Conservation (phyloP, 2,888 invertebrate genomes). For the Mystacides longicornis region DNA sequence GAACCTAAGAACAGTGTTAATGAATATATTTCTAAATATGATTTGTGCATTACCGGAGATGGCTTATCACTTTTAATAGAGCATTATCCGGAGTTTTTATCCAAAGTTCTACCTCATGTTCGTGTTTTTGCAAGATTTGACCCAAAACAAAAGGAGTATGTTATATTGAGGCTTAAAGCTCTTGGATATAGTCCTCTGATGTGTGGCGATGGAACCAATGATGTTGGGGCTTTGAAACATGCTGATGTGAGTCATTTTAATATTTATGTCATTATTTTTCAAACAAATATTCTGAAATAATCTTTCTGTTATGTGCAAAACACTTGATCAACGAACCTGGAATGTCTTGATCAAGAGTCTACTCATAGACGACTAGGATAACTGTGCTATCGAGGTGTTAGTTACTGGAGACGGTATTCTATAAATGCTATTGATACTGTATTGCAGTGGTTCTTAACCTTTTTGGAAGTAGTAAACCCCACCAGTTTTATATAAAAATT, state of each 20-base stretch:
- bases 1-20: constrained; percentile 42
- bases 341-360: too few relatives aligned
- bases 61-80: constrained; percentile 65
- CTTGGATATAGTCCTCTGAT: constrained; percentile 88
- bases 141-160: constrained; percentile 97
- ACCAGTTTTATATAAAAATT: too few relatives aligned
- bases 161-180: constrained; percentile 81
- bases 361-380: too few relatives aligned
- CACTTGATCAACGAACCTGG: too few relatives aligned
- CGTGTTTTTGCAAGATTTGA: constrained; percentile 95
- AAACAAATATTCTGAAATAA: too few relatives aligned
- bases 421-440: too few relatives aligned
- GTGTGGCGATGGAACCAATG: constrained; percentile 99
- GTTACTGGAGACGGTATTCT: too few relatives aligned
- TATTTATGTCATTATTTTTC: neutral
- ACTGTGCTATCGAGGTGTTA: too few relatives aligned
- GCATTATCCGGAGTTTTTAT: constrained; percentile 54
- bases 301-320: too few relatives aligned
- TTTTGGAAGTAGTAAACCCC: too few relatives aligned
- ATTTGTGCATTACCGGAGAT: constrained; percentile 94
- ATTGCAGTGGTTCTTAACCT: too few relatives aligned
- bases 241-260: constrained; percentile 71
- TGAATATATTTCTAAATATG: constrained; percentile 65
- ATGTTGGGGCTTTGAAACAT: constrained; percentile 97
- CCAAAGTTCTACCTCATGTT: constrained; percentile 72